Percentiles rank a stretch among this genome's conserved stretches.
Evolutionary conservation across 2,797 vertebrate genomes (phyloP).

Genomic region (Gila robusta): DNA sequence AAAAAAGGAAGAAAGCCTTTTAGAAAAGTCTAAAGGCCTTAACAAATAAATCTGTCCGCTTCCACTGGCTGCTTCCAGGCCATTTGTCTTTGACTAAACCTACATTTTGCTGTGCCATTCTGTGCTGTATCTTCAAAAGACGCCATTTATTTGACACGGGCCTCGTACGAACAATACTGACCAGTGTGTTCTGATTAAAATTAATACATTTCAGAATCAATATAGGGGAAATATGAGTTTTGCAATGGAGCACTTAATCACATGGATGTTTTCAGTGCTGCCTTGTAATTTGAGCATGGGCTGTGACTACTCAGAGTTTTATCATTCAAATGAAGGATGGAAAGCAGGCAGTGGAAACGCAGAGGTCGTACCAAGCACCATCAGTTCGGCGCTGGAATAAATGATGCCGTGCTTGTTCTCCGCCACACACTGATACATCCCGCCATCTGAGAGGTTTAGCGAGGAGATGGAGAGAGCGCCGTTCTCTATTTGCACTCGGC

Average conservation of each 20-base stretch:
- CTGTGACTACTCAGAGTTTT: constrained; percentile 60
- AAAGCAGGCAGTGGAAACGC: constrained; percentile 64
- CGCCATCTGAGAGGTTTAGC: constrained; percentile 91
- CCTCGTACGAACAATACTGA: neutral
- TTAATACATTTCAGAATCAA: constrained; percentile 67
- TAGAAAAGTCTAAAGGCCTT: constrained; percentile 50
- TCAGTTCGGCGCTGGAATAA: constrained; percentile 91
- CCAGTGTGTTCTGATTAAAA: constrained; percentile 46
- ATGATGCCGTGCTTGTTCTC: constrained; percentile 96
- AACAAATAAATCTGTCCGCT: constrained; percentile 40
- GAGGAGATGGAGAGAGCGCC: constrained; percentile 89
- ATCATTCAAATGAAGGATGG: constrained; percentile 70
- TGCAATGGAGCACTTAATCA: constrained; percentile 74
- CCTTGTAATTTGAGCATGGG: constrained; percentile 64
- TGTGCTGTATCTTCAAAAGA: constrained; percentile 66
- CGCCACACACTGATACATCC: constrained; percentile 96
- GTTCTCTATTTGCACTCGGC: constrained; percentile 91
- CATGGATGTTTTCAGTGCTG: constrained; percentile 68
- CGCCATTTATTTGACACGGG: constrained; percentile 61
- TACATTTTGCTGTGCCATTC: constrained; percentile 39
- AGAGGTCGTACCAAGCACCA: constrained; percentile 89
- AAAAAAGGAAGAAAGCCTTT: constrained; percentile 22
- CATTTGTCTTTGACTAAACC: constrained; percentile 48
- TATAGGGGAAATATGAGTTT: constrained; percentile 70
- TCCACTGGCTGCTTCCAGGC: constrained; percentile 34